A percentile compares a stretch with the other conserved stretches of the same genome.
Evolutionary conservation across 2,113 vertebrate species (phyloP).

Genomic region (Falcunculus frontatus): DNA sequence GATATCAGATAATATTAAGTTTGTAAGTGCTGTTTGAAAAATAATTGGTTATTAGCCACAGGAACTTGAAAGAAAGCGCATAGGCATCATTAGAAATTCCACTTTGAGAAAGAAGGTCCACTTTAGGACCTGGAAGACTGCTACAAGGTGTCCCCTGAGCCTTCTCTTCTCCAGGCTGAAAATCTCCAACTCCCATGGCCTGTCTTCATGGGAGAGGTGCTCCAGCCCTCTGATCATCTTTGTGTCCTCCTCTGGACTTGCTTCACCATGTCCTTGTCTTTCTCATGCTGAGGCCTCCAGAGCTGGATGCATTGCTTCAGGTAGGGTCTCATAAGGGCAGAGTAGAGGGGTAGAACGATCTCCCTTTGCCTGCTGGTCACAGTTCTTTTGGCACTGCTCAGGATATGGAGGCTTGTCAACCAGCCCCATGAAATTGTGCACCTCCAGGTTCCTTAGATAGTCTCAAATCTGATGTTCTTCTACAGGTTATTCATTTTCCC

Average conservation of each 20-base stretch:
- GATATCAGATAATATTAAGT: neutral
- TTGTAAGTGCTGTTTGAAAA: neutral
- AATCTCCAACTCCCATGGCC: accelerated
- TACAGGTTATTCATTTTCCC: neutral
- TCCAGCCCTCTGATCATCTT: neutral
- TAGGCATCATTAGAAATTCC: neutral
- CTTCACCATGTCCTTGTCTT: neutral
- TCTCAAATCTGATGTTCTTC: neutral
- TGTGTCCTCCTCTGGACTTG: neutral
- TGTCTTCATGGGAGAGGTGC: accelerated
- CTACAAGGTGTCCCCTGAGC: neutral
- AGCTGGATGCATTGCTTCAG: neutral
- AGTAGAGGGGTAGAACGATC: neutral
- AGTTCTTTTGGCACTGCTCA: neutral
- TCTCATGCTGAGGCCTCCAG: neutral
- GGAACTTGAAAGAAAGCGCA: neutral
- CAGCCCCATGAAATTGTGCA: too few relatives aligned
- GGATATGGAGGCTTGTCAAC: neutral
- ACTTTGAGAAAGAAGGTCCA: neutral
- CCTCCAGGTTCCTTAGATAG: neutral
- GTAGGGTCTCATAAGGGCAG: neutral
- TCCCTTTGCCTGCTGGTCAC: neutral
- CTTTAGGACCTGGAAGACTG: neutral
- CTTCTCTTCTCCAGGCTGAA: neutral
- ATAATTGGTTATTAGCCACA: neutral